Evolutionary conservation across 1,140 invertebrate genomes (phyloP).

Genomic region (Nymphalis io): DNA sequence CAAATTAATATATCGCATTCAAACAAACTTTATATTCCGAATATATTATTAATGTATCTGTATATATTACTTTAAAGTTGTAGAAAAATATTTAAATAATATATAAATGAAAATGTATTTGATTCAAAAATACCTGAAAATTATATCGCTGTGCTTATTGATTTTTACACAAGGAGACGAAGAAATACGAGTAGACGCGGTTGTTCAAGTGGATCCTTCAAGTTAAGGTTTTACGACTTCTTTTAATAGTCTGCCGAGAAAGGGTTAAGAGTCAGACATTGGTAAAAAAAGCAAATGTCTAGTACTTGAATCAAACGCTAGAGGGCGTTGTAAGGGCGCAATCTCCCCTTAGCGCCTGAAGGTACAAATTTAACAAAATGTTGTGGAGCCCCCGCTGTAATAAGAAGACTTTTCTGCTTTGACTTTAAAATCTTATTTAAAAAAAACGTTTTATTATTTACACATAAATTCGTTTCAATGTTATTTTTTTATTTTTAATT

Average conservation of each 20-base stretch:
- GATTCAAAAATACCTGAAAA: neutral
- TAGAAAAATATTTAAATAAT: too few species aligned
- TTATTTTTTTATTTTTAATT: neutral
- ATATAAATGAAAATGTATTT: neutral
- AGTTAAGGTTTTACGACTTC: constrained; percentile 8
- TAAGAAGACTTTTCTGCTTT: neutral
- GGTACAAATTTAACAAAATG: constrained; percentile 14
- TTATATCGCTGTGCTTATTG: neutral
- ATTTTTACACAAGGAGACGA: neutral
- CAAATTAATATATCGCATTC: too few species aligned
- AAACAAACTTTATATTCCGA: too few species aligned
- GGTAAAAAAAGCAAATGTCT: constrained; percentile 1
- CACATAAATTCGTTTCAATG: neutral
- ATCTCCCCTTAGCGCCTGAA: neutral
- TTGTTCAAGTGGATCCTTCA: neutral
- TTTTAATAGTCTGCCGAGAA: constrained; percentile 8
- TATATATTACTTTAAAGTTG: too few species aligned
- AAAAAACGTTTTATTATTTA: neutral
- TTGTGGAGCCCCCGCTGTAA: neutral
- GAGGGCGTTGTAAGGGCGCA: constrained; percentile 2
- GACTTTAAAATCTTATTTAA: too few species aligned
- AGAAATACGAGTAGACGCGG: neutral
- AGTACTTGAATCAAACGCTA: constrained; percentile 14
- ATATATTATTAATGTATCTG: too few species aligned
- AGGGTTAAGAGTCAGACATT: constrained; percentile 4